Conservation (phyloP, 2,888 invertebrate genomes). For the Hydroisotoma schaefferi region DNA sequence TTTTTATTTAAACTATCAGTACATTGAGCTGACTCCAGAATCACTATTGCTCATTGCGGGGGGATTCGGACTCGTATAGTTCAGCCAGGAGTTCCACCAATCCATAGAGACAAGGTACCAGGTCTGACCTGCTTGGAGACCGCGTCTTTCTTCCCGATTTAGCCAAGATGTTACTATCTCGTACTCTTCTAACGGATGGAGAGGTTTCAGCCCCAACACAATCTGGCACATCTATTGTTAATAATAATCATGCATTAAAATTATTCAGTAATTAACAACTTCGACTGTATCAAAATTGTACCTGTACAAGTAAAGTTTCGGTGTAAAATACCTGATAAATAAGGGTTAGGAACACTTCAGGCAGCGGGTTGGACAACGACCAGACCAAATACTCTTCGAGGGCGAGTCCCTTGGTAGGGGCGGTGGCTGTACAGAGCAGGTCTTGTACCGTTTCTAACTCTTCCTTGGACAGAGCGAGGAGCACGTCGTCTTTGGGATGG, state of each 20-base stretch:
- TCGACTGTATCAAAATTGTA: neutral
- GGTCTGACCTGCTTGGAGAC: slow-evolving; percentile 75
- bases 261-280: neutral
- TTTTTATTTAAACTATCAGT: slow-evolving; percentile 16
- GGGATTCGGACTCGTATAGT: slow-evolving; percentile 56
- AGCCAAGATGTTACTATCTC: slow-evolving; percentile 81
- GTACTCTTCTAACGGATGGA: slow-evolving; percentile 74
- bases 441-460: slow-evolving; percentile 48
- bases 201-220: slow-evolving; percentile 76
- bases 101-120: slow-evolving; percentile 82
- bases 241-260: slow-evolving; percentile 1
- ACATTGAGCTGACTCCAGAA: slow-evolving; percentile 48
- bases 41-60: slow-evolving; percentile 47
- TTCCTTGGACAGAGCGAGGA: slow-evolving; percentile 41
- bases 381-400: slow-evolving; percentile 85
- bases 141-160: slow-evolving; percentile 69
- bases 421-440: slow-evolving; percentile 35
- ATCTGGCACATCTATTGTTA: slow-evolving; percentile 70
- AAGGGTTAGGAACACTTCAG: slow-evolving; percentile 67
- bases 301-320: too few species aligned
- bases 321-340: slow-evolving; percentile 65
- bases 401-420: slow-evolving; percentile 54
- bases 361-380: slow-evolving; percentile 68
- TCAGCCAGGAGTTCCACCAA: slow-evolving; percentile 82
- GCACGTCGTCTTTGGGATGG: slow-evolving; percentile 44